Evolutionary conservation across 2,113 vertebrate species (phyloP).

Genomic region (Terrapene triunguis): DNA sequence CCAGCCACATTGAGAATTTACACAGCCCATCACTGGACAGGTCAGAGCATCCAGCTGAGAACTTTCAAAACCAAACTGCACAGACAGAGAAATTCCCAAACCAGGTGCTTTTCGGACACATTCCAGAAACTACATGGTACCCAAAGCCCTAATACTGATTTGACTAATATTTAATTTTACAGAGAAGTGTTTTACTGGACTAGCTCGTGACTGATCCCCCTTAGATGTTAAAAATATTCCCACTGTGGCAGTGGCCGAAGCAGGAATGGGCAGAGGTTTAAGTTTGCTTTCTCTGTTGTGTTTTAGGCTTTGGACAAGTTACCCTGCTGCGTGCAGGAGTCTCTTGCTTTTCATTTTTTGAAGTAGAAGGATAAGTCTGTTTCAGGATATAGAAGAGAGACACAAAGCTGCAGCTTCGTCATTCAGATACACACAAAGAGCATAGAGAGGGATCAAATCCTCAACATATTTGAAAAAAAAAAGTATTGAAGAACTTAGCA

Average conservation of each 20-base stretch:
- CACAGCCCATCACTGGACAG: neutral
- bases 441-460: neutral
- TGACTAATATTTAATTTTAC: neutral
- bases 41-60: neutral
- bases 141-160: neutral
- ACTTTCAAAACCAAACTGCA: neutral
- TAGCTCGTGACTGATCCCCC: neutral
- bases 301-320: conserved; percentile 22
- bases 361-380: conserved; percentile 1
- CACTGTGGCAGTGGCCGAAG: neutral
- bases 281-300: conserved; percentile 25
- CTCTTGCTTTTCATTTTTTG: conserved; percentile 43
- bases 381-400: neutral
- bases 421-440: neutral
- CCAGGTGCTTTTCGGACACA: neutral
- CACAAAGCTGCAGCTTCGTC: neutral
- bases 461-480: neutral
- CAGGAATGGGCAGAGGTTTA: conserved; percentile 16
- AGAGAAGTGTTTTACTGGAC: neutral
- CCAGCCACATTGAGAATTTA: neutral
- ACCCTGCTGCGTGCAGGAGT: neutral
- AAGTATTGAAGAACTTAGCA: neutral
- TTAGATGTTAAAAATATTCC: conserved; percentile 37
- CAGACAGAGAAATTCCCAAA: neutral
- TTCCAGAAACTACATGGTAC: neutral